A percentile compares a stretch with the other conserved stretches of the same genome.
phyloP scores from a whole-genome alignment of 2,888 invertebrate species.

The Blastobasis lacticolella region DNA sequence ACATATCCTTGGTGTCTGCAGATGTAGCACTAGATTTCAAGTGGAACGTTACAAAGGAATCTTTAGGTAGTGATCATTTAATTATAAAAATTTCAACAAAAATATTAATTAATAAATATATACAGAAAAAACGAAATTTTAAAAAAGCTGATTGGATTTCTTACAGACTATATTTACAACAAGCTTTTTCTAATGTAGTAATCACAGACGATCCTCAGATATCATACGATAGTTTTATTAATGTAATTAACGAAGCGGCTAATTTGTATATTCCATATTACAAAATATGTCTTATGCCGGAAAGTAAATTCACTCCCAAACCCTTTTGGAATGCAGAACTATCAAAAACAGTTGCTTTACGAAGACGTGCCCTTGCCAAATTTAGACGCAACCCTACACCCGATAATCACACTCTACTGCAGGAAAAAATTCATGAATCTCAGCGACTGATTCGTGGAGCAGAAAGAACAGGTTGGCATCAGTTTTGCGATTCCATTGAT shows the following conservation, averaged over 20 bases:
- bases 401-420: slow-evolving; percentile 8
- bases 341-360: slow-evolving; percentile 17
- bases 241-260: slow-evolving; percentile 6
- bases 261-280: slow-evolving; percentile 8
- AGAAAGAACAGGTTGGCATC: slow-evolving; percentile 4
- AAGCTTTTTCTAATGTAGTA: background rate
- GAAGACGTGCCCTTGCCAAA: slow-evolving; percentile 12
- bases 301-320: slow-evolving; percentile 16
- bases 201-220: background rate
- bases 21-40: slow-evolving; percentile 3
- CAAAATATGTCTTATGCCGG: slow-evolving; percentile 4
- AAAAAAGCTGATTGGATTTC: background rate
- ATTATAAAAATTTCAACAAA: background rate
- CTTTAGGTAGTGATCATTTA: slow-evolving; percentile 10
- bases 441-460: slow-evolving; percentile 10
- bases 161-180: background rate
- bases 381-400: slow-evolving; percentile 19
- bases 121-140: background rate
- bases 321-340: slow-evolving; percentile 15
- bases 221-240: background rate
- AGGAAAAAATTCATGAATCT: slow-evolving; percentile 7
- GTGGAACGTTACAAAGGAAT: slow-evolving; percentile 10
- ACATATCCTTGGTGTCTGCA: slow-evolving; percentile 6
- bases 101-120: background rate
- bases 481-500: slow-evolving; percentile 5